Evolutionary conservation across 2,888 invertebrate species (phyloP).

Genomic region (Cosmorhoe ocellata): DNA sequence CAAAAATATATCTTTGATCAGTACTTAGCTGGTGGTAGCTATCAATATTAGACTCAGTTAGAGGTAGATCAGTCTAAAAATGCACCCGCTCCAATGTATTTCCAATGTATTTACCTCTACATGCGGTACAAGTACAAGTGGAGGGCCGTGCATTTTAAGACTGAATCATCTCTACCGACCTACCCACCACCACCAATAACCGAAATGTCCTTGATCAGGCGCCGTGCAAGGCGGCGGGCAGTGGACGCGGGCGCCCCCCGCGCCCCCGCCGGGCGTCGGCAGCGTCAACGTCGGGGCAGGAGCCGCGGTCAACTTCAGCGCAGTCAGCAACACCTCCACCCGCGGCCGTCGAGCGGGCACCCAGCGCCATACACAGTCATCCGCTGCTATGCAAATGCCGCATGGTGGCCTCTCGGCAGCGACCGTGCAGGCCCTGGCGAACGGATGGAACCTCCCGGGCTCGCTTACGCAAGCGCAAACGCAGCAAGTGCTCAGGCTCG

Average conservation of each 20-base stretch:
- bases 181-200: too few species aligned
- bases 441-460: constrained; percentile 65
- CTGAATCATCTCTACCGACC: too few species aligned
- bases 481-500: constrained; percentile 76
- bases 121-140: too few species aligned
- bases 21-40: too few species aligned
- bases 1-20: too few species aligned
- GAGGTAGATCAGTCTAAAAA: too few species aligned
- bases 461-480: constrained; percentile 74
- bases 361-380: constrained; percentile 58
- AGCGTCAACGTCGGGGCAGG: constrained; percentile 47
- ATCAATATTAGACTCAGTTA: too few species aligned
- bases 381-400: constrained; percentile 69
- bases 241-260: constrained; percentile 90
- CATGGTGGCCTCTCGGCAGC: constrained; percentile 68
- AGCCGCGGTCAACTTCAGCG: constrained; percentile 48
- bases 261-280: constrained; percentile 83
- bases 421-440: constrained; percentile 70
- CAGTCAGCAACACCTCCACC: constrained; percentile 55
- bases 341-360: constrained; percentile 59
- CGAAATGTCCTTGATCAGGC: constrained; percentile 41
- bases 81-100: too few species aligned
- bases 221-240: constrained; percentile 83
- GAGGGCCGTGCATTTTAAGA: too few species aligned
- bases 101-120: too few species aligned